phyloP scores from a whole-genome alignment of 2,888 invertebrate genomes.

The Pyrochroa serraticornis region DNA sequence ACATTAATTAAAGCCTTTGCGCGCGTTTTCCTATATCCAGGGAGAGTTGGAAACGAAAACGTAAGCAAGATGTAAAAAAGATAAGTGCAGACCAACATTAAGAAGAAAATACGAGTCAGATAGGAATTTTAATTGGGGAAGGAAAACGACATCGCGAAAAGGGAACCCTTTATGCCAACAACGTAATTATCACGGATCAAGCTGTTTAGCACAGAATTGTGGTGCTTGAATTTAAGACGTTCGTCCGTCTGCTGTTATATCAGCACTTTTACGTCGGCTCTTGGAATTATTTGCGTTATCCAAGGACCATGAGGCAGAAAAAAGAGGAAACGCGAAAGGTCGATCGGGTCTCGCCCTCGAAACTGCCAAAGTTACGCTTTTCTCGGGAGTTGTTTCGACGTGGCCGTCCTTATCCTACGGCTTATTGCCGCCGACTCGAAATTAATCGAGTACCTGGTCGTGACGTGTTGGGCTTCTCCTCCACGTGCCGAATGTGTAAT shows the following conservation, averaged over 20 bases:
- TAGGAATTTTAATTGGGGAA: constrained; percentile 33
- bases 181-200: constrained; percentile 39
- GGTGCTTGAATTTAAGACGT: constrained; percentile 29
- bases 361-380: background rate
- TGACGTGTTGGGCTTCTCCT: too few species aligned
- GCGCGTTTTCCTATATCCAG: constrained; percentile 2
- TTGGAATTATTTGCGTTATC: constrained; percentile 13
- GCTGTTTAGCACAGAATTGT: constrained; percentile 39
- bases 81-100: constrained; percentile 25
- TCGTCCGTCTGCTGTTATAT: constrained; percentile 17
- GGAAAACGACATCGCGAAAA: constrained; percentile 24
- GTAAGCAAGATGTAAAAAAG: constrained; percentile 19
- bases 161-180: constrained; percentile 32
- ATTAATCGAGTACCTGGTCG: too few species aligned
- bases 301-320: background rate
- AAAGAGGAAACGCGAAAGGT: background rate
- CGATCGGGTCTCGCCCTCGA: background rate
- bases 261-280: constrained; percentile 9
- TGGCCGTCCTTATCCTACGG: too few species aligned
- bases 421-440: too few species aligned
- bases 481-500: too few species aligned
- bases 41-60: constrained; percentile 14
- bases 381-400: background rate
- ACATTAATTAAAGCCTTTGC: constrained; percentile 10
- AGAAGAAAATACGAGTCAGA: constrained; percentile 27